Evolutionary conservation across 2,113 vertebrate genomes (phyloP).

Genomic region (Polypterus bichir): DNA sequence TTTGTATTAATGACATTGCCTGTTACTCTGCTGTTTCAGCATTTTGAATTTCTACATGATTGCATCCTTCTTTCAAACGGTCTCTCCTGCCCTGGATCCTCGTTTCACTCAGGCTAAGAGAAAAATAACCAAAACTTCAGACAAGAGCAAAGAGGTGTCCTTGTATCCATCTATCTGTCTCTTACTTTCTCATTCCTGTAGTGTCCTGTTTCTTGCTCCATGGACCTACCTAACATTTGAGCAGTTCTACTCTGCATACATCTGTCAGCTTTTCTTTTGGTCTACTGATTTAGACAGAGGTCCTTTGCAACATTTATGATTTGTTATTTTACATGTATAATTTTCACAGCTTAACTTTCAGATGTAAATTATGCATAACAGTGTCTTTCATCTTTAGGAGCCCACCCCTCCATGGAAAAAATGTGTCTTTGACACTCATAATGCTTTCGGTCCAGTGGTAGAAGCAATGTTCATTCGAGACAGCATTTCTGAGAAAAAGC

Average conservation of each 20-base stretch:
- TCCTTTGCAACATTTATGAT: neutral
- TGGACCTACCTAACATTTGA: neutral
- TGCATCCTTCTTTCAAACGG: slow-evolving; percentile 46
- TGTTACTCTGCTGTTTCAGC: slow-evolving; percentile 23
- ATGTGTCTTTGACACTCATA: slow-evolving; percentile 42
- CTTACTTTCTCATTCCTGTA: neutral
- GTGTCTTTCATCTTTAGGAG: slow-evolving; percentile 20
- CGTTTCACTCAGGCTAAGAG: slow-evolving; percentile 37
- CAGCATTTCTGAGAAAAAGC: too few species aligned
- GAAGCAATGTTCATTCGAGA: slow-evolving; percentile 18
- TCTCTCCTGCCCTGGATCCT: slow-evolving; percentile 49
- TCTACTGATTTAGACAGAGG: neutral
- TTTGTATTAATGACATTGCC: neutral
- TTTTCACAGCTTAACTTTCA: neutral
- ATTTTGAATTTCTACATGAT: slow-evolving; percentile 52
- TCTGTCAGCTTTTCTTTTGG: too few species aligned
- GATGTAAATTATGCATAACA: neutral
- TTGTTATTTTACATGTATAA: neutral
- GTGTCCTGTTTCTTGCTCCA: neutral
- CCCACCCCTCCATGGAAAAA: slow-evolving; percentile 41
- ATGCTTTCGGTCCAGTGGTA: slow-evolving; percentile 39
- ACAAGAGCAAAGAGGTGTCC: slow-evolving; percentile 27
- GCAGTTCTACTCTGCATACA: neutral
- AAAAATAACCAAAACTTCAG: slow-evolving; percentile 29
- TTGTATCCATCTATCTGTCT: neutral